These are phyloP conservation scores for Vespertilio murinus DNA, from an alignment of 2,797 vertebrate genomes.

Conservation along the genomic window DNA sequence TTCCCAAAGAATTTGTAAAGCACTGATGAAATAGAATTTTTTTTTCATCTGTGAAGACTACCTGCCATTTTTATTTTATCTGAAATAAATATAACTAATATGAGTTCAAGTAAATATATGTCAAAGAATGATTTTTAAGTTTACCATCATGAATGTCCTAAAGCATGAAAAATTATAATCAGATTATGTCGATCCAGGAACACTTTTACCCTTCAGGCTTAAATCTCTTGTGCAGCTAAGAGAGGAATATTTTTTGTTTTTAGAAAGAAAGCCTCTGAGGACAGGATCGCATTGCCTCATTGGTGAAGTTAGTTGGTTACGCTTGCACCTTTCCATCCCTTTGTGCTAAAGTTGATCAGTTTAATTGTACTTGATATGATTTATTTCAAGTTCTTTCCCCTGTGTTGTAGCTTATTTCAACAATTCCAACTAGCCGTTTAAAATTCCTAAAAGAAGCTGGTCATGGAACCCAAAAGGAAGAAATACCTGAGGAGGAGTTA, in stretches of 20 bases:
- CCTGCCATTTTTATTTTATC: constrained; percentile 31
- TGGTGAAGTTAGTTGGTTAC: constrained; percentile 9
- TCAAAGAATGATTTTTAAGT: neutral
- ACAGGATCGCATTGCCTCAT: constrained; percentile 22
- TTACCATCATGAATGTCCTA: neutral
- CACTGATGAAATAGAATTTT: constrained; percentile 10
- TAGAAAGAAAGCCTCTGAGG: neutral
- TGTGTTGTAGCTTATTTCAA: constrained; percentile 92
- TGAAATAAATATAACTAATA: constrained; percentile 42
- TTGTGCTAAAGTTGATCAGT: constrained; percentile 10
- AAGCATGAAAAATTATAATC: constrained; percentile 43
- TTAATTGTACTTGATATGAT: constrained; percentile 5
- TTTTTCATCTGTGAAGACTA: neutral
- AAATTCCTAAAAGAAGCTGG: constrained; percentile 98
- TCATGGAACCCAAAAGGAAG: constrained; percentile 97
- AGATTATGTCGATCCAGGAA: constrained; percentile 25
- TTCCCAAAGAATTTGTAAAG: constrained; percentile 20
- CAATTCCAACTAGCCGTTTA: constrained; percentile 96
- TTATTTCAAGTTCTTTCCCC: constrained; percentile 67
- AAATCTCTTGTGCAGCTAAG: constrained; percentile 34
- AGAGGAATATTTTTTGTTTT: constrained; percentile 46
- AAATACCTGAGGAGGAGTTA: constrained; percentile 97
- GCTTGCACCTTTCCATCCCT: constrained; percentile 5
- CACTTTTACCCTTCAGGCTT: constrained; percentile 8
- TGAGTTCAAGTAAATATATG: neutral